phyloP scores from a whole-genome alignment of 1,140 invertebrate species.

The Dreissena rostriformis region DNA sequence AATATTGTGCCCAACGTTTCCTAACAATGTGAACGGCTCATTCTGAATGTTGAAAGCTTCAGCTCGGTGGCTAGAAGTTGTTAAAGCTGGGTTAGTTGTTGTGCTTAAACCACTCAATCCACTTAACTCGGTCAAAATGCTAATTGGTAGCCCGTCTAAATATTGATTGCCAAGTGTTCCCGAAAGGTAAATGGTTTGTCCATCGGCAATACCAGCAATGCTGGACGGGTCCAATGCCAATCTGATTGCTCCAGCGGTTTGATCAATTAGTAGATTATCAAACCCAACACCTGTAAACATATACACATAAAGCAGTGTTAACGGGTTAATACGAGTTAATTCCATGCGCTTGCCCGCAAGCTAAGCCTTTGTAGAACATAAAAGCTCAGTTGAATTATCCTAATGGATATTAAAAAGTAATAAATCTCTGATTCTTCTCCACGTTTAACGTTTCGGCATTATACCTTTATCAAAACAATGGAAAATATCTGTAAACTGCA shows the following conservation, averaged over 20 bases:
- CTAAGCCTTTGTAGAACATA: too few species aligned
- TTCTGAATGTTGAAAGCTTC: conserved; percentile 19
- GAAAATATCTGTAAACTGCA: too few species aligned
- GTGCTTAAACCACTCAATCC: neutral
- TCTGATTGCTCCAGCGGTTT: too few species aligned
- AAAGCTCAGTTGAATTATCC: too few species aligned
- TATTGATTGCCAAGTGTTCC: conserved; percentile 25
- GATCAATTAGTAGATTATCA: conserved; percentile 4
- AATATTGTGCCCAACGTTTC: conserved; percentile 35
- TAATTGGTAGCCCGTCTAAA: conserved; percentile 1
- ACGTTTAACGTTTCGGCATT: too few species aligned
- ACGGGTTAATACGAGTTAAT: too few species aligned
- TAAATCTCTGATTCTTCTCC: too few species aligned
- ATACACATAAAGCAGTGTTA: conserved; percentile 9
- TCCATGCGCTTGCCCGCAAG: too few species aligned
- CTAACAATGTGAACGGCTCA: conserved; percentile 43
- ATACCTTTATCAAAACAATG: too few species aligned
- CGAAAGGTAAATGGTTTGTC: conserved; percentile 34
- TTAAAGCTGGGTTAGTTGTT: neutral
- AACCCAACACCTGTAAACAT: conserved; percentile 46
- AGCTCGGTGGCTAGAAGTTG: neutral
- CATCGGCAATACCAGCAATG: conserved; percentile 29
- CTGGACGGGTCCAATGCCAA: conserved; percentile 22
- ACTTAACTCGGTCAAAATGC: neutral
- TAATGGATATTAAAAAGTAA: too few species aligned